Conservation (phyloP, 2,113 vertebrate species). For the Etia nguti region DNA sequence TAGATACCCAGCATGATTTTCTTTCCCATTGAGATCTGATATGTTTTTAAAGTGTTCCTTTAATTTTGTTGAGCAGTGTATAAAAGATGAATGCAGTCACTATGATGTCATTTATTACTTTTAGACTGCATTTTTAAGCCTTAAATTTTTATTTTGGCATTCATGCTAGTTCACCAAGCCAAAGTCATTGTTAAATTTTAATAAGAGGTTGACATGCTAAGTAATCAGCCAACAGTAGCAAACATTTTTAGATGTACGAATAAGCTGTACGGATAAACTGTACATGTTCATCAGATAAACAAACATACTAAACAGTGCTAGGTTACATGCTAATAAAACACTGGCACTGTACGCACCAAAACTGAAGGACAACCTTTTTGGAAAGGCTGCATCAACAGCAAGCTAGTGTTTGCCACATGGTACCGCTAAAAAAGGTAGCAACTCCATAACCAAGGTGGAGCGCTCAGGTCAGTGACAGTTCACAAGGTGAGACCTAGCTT, state of each 20-base stretch:
- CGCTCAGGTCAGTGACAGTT: background rate
- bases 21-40: accelerated
- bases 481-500: background rate
- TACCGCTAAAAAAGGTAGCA: background rate
- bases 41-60: background rate
- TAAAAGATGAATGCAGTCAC: background rate
- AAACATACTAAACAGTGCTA: background rate
- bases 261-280: too few species aligned
- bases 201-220: background rate
- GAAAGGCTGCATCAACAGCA: background rate
- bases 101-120: background rate
- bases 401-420: accelerated
- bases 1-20: background rate
- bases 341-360: background rate
- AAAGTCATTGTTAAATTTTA: background rate
- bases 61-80: background rate
- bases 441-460: background rate
- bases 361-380: background rate
- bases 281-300: background rate
- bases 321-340: background rate
- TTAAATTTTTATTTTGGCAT: background rate
- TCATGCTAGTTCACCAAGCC: background rate
- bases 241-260: background rate
- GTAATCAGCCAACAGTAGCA: background rate
- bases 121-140: background rate